Percentiles rank a stretch among this genome's conserved stretches.
Conservation (phyloP, 2,888 invertebrate genomes). For the Anticlea derivata region DNA sequence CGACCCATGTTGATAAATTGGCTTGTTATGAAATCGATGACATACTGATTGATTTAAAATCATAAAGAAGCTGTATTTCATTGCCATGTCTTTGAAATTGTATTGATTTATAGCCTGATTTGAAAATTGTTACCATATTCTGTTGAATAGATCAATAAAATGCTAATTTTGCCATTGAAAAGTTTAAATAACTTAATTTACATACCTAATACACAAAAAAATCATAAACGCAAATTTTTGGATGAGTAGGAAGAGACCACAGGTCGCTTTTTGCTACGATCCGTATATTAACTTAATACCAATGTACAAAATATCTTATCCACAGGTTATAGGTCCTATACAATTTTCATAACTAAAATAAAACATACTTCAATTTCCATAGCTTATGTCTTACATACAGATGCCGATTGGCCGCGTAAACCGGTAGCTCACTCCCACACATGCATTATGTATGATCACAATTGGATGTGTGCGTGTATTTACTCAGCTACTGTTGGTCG, state of each 20-base stretch:
- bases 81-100: constrained; percentile 7
- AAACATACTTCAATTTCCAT: constrained; percentile 8
- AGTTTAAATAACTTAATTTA: not conserved
- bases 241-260: no score
- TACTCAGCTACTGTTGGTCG: constrained; percentile 60
- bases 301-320: not conserved
- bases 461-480: constrained; percentile 46
- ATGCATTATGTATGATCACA: constrained; percentile 37
- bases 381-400: constrained; percentile 28
- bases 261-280: no score
- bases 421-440: constrained; percentile 71
- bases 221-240: no score
- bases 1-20: constrained; percentile 22
- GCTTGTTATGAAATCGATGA: constrained; percentile 27
- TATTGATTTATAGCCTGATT: constrained; percentile 15
- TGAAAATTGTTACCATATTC: constrained; percentile 11
- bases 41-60: constrained; percentile 23
- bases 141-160: constrained; percentile 8
- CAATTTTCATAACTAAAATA: not conserved
- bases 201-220: not conserved
- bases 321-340: no score
- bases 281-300: no score
- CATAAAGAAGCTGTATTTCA: constrained; percentile 21
- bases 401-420: constrained; percentile 80
- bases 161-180: not conserved